Conservation (phyloP, 2,888 invertebrate genomes). For the Ashinkailepas kermadecensis region DNA sequence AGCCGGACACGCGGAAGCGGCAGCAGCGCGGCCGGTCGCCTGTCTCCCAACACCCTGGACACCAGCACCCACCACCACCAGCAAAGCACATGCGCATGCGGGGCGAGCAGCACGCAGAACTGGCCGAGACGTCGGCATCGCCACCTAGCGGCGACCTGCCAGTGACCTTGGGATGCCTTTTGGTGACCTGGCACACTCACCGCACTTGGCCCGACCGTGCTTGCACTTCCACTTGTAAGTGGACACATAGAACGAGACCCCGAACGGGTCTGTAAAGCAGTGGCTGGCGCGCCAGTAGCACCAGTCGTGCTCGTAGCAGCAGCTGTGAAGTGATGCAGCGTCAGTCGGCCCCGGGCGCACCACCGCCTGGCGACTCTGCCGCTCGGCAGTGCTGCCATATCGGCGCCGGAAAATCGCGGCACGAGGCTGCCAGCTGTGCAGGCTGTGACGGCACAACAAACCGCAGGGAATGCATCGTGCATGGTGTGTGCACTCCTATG, state of each 20-base stretch:
- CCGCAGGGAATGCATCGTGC: no score
- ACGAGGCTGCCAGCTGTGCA: no score
- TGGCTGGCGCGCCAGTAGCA: constrained; percentile 75
- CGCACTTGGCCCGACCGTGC: constrained; percentile 66
- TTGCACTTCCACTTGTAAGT: constrained; percentile 84
- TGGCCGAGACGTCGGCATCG: background rate
- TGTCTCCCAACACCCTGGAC: no score
- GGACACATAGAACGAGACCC: constrained; percentile 64
- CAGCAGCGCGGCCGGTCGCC: no score
- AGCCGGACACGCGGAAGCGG: no score
- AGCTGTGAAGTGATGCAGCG: constrained; percentile 47
- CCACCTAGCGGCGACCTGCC: background rate
- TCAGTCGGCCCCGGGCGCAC: background rate
- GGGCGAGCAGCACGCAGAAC: background rate
- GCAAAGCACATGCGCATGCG: background rate
- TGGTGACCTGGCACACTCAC: constrained; percentile 43
- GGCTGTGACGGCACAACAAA: no score
- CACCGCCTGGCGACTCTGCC: no score
- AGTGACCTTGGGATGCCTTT: background rate
- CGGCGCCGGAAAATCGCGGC: no score
- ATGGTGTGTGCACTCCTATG: no score
- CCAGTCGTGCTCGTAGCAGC: constrained; percentile 76
- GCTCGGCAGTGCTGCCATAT: no score
- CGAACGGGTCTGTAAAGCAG: constrained; percentile 38
- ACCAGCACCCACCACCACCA: no score